phyloP scores from a whole-genome alignment of 2,888 invertebrate species.

The Orthonevra nobilis region DNA sequence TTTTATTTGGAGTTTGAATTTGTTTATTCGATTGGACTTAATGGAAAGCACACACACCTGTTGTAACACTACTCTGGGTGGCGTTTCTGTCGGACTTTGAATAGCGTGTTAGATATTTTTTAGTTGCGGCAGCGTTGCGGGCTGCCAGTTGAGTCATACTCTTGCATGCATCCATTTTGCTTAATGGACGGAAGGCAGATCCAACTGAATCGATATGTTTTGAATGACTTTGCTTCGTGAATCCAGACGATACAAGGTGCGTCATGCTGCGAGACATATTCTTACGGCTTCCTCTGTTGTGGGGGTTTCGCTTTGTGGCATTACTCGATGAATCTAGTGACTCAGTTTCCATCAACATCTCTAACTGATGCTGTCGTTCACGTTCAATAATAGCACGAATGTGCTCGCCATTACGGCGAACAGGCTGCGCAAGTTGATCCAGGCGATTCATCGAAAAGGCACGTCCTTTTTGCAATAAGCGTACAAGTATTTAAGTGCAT shows the following conservation, averaged over 20 bases:
- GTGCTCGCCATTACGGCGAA: constrained; percentile 82
- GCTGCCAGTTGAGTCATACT: constrained; percentile 81
- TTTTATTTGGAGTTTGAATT: constrained; percentile 71
- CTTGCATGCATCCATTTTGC: constrained; percentile 79
- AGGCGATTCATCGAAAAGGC: constrained; percentile 96
- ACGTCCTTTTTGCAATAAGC: too few relatives aligned
- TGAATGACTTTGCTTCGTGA: constrained; percentile 69
- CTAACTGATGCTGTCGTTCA: constrained; percentile 78
- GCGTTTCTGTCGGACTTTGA: constrained; percentile 67
- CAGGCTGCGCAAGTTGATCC: constrained; percentile 90
- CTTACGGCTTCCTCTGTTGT: constrained; percentile 74
- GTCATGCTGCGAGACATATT: constrained; percentile 87
- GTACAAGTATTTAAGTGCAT: constrained; percentile 4
- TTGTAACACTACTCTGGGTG: constrained; percentile 75
- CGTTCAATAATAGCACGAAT: constrained; percentile 79
- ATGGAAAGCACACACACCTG: constrained; percentile 77
- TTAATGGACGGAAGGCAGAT: constrained; percentile 77
- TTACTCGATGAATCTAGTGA: constrained; percentile 74
- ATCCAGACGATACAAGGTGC: constrained; percentile 81
- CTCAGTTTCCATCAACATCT: constrained; percentile 78
- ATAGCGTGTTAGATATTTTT: constrained; percentile 78
- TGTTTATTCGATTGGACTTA: constrained; percentile 69
- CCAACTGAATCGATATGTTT: constrained; percentile 74
- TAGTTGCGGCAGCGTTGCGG: constrained; percentile 76
- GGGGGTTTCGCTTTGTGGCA: constrained; percentile 62